phyloP scores from a whole-genome alignment of 92 coral and sea anemone species.

The Umimayanthus kanabou region DNA sequence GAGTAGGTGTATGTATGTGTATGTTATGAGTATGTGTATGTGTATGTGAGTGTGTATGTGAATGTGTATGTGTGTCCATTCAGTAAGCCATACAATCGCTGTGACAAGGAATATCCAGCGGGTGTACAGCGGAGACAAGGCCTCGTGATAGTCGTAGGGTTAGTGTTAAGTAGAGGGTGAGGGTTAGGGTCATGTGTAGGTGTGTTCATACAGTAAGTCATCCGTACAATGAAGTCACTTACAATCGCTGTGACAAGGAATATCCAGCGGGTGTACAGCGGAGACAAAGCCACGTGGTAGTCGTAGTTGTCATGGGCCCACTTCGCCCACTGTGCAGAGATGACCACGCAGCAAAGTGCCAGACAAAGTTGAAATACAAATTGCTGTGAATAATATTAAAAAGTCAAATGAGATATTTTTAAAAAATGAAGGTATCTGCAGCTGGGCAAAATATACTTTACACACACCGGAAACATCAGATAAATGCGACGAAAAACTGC shows the following conservation, averaged over 20 bases:
- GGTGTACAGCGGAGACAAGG: not conserved
- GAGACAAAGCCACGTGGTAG: not conserved
- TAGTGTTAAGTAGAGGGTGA: too few species aligned
- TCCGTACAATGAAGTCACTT: not conserved
- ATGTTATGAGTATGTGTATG: not conserved
- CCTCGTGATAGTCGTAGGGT: not conserved
- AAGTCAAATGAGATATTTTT: too few species aligned
- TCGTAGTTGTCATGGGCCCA: slow-evolving; percentile 14
- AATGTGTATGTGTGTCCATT: not conserved
- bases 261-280: slow-evolving; percentile 12
- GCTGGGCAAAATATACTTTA: not conserved
- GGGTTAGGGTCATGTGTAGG: not conserved
- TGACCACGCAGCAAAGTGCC: slow-evolving; percentile 17
- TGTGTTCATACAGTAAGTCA: not conserved
- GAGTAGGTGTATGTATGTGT: too few species aligned
- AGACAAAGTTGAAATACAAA: slow-evolving; percentile 9
- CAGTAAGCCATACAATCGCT: not conserved
- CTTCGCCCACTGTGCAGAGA: slow-evolving; percentile 30
- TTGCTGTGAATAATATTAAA: not conserved
- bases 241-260: slow-evolving; percentile 30
- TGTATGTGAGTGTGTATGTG: not conserved
- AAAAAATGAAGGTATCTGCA: not conserved
- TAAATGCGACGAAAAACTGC: too few species aligned
- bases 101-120: slow-evolving; percentile 32
- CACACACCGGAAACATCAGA: not conserved